These are phyloP conservation scores for Porites divaricata DNA, from an alignment of 92 coral and sea anemone genomes.

Conservation along the genomic window DNA sequence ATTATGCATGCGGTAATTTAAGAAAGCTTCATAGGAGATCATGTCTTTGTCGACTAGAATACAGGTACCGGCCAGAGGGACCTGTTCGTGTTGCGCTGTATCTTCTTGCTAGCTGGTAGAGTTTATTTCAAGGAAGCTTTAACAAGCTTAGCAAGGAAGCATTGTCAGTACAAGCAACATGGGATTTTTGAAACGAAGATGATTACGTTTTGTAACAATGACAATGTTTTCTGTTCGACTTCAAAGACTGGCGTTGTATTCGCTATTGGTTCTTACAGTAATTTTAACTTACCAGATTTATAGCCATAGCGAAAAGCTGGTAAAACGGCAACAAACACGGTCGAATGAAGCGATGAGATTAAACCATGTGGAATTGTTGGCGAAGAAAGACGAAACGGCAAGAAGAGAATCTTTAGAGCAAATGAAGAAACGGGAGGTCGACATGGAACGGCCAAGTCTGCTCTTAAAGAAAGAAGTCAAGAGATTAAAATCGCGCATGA, in stretches of 20 bases:
- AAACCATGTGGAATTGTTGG: conserved; percentile 1
- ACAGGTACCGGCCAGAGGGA: conserved; percentile 34
- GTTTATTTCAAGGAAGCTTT: background rate
- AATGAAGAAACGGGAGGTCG: conserved; percentile 1
- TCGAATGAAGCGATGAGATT: background rate
- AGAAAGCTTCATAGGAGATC: background rate
- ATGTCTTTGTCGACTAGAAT: conserved; percentile 11
- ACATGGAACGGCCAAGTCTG: conserved; percentile 22
- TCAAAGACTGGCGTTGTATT: conserved; percentile 67
- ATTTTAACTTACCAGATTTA: conserved; percentile 70
- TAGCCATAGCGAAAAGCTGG: conserved; percentile 33
- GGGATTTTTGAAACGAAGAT: conserved; percentile 21
- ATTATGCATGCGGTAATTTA: background rate
- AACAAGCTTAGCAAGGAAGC: too few species aligned
- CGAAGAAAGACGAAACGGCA: background rate
- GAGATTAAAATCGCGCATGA: conserved; percentile 53
- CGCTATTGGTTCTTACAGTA: conserved; percentile 39
- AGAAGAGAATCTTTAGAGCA: background rate
- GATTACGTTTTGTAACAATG: conserved; percentile 44
- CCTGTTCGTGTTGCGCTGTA: conserved; percentile 29
- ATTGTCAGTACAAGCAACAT: too few species aligned
- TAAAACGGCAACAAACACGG: conserved; percentile 6
- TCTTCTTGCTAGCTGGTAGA: background rate
- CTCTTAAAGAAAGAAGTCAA: conserved; percentile 45
- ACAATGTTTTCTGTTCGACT: conserved; percentile 73